phyloP scores from a whole-genome alignment of 2,113 vertebrate genomes.

The Pipra filicauda region DNA sequence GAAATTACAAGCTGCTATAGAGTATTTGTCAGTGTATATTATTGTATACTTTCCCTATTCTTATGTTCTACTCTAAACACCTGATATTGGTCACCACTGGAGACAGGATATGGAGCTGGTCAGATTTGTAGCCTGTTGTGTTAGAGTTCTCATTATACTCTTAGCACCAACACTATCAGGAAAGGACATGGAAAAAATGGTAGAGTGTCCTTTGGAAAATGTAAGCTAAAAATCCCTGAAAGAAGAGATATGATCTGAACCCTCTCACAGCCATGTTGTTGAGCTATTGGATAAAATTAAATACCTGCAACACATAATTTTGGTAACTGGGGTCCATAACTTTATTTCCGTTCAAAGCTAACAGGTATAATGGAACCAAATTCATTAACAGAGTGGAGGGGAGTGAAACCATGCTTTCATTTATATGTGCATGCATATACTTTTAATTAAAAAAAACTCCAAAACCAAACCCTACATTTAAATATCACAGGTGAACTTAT shows the following conservation, averaged over 20 bases:
- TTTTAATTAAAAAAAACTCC: background rate
- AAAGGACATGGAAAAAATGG: background rate
- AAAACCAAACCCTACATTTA: background rate
- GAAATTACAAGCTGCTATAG: background rate
- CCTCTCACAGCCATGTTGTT: background rate
- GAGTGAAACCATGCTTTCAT: background rate
- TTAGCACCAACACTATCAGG: background rate
- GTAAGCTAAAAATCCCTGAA: background rate
- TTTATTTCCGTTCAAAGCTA: background rate
- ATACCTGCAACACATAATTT: background rate
- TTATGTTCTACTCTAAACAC: background rate
- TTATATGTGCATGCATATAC: accelerated
- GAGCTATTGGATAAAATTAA: background rate
- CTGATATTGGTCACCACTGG: background rate
- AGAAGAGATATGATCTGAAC: background rate
- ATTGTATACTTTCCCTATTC: background rate
- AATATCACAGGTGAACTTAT: background rate
- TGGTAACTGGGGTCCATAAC: background rate
- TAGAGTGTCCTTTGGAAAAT: background rate
- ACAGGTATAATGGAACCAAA: background rate
- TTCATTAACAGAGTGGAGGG: background rate
- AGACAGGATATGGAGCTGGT: background rate
- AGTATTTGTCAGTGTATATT: background rate
- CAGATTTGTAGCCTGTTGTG: background rate
- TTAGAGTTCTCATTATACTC: background rate